Evolutionary conservation across 2,797 vertebrate species (phyloP).

Genomic region (Chrysocyon brachyurus): DNA sequence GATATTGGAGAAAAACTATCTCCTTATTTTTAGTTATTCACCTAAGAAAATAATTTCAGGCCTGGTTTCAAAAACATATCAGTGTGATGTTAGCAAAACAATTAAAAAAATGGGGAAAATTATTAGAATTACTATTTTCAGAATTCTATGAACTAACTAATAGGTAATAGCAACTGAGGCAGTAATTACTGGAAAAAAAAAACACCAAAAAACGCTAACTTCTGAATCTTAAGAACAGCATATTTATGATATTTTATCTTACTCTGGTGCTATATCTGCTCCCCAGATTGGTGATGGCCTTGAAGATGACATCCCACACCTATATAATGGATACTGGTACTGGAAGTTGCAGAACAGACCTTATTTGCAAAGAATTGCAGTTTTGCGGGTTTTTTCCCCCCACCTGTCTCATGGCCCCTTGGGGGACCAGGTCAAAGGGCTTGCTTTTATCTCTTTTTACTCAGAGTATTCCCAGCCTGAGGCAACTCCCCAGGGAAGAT

Average conservation of each 20-base stretch:
- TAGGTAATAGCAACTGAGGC: not conserved
- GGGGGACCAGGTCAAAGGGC: not conserved
- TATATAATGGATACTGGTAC: not conserved
- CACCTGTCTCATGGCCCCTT: not conserved
- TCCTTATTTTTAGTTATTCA: not conserved
- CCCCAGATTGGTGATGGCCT: too few relatives aligned
- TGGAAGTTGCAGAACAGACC: not conserved
- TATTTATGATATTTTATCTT: not conserved
- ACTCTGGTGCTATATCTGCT: accelerated
- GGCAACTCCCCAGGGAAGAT: too few relatives aligned
- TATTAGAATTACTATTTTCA: not conserved
- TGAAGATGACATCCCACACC: not conserved
- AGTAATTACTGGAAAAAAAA: not conserved
- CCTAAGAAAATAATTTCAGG: not conserved
- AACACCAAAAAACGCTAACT: not conserved
- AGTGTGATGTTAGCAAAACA: not conserved
- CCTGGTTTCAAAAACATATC: not conserved
- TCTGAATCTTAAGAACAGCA: not conserved
- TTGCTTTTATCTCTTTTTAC: not conserved
- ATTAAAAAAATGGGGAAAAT: not conserved
- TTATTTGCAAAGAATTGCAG: not conserved
- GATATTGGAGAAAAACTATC: not conserved
- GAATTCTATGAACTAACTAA: not conserved
- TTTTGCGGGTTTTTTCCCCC: not conserved
- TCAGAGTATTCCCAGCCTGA: not conserved